Percentiles rank a stretch among this genome's conserved stretches.
Conservation (phyloP, 2,888 invertebrate genomes). For the Agrenia bidenticulata region DNA sequence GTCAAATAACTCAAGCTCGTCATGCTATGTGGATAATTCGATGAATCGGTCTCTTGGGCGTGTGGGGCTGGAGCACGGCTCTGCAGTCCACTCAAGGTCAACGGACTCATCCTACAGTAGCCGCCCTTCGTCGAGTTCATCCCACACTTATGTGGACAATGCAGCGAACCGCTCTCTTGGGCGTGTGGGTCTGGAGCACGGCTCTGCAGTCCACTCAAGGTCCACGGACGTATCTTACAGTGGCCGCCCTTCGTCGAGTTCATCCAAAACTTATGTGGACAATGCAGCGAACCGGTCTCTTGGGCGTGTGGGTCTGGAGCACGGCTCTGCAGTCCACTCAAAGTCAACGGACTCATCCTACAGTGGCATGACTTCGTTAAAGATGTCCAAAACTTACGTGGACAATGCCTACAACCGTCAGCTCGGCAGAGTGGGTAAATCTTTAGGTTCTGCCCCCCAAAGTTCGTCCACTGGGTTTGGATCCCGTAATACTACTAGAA, state of each 20-base stretch:
- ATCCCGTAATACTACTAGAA: background rate
- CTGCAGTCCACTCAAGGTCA: slow-evolving; percentile 13
- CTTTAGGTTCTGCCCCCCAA: background rate
- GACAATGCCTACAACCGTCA: slow-evolving; percentile 21
- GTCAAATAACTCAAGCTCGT: background rate
- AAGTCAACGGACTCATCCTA: slow-evolving; percentile 9
- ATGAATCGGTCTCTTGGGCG: too few species aligned
- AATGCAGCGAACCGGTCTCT: slow-evolving; percentile 5
- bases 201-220: slow-evolving; percentile 8
- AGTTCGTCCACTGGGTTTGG: background rate
- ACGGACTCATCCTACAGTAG: too few species aligned
- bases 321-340: slow-evolving; percentile 7
- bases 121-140: background rate
- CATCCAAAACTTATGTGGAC: slow-evolving; percentile 14
- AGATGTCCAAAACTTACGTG: slow-evolving; percentile 8
- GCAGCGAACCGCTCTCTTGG: slow-evolving; percentile 14
- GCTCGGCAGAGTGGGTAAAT: background rate
- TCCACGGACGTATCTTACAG: slow-evolving; percentile 5
- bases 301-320: slow-evolving; percentile 5
- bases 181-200: slow-evolving; percentile 18
- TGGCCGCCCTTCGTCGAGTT: too few species aligned
- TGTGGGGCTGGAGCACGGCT: slow-evolving; percentile 11
- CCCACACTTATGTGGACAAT: slow-evolving; percentile 25
- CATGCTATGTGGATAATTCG: slow-evolving; percentile 15
- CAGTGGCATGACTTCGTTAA: background rate